Percentiles rank a stretch among this genome's conserved stretches.
These are phyloP conservation scores for Acleris cristana DNA, from an alignment of 2,888 invertebrate species.

Conservation along the genomic window DNA sequence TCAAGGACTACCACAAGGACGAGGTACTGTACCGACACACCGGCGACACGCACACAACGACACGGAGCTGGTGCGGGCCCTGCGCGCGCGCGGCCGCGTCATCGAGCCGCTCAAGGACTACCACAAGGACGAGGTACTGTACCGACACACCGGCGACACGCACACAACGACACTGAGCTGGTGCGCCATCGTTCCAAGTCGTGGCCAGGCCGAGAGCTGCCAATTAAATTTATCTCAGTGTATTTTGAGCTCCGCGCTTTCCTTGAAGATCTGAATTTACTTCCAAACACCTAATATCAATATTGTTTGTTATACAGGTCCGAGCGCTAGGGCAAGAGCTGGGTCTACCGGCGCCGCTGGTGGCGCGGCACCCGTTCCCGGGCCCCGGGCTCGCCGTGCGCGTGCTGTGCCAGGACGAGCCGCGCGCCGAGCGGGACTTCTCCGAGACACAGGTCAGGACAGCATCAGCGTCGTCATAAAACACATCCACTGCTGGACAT, in stretches of 20 bases:
- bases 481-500: too few species aligned
- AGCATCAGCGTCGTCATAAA: conserved; percentile 3
- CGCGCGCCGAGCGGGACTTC: conserved; percentile 97
- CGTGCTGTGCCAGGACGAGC: conserved; percentile 97
- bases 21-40: conserved; percentile 91
- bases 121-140: conserved; percentile 94
- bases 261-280: too few species aligned
- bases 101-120: conserved; percentile 99
- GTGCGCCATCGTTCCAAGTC: background rate
- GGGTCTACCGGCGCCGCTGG: conserved; percentile 93
- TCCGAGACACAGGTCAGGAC: conserved; percentile 92
- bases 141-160: background rate
- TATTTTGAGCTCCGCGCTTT: too few species aligned
- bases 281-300: too few species aligned
- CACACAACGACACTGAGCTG: background rate
- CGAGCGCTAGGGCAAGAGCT: conserved; percentile 94
- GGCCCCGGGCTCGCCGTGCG: conserved; percentile 99
- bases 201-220: too few species aligned
- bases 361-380: conserved; percentile 98
- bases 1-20: conserved; percentile 99
- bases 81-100: conserved; percentile 91
- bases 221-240: too few species aligned
- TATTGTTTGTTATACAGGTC: conserved; percentile 75
- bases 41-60: conserved; percentile 99
- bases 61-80: conserved; percentile 94